Evolutionary conservation across 2,113 vertebrate species (phyloP).

Genomic region (Sialia sialis): DNA sequence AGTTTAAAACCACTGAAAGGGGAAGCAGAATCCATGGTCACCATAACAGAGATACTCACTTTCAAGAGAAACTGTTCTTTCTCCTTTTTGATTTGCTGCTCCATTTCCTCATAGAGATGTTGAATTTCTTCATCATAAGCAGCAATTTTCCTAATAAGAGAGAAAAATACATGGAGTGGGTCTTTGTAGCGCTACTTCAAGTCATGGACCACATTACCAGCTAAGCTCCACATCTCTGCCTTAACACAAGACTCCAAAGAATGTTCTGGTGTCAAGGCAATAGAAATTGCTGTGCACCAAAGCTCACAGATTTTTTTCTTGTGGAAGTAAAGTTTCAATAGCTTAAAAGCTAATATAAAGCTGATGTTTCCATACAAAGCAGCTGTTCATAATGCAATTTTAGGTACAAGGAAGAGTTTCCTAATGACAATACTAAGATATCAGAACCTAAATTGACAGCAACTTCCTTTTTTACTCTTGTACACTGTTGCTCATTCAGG

Average conservation of each 20-base stretch:
- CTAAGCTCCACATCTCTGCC: not conserved
- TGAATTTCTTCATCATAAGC: slow-evolving; percentile 88
- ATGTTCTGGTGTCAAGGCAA: not conserved
- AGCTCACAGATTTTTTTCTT: not conserved
- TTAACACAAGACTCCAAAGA: not conserved
- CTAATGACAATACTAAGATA: not conserved
- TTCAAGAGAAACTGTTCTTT: slow-evolving; percentile 86
- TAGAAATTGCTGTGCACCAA: not conserved
- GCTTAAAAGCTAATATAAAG: not conserved
- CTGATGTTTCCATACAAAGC: not conserved
- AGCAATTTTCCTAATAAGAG: slow-evolving; percentile 79
- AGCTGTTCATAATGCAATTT: not conserved
- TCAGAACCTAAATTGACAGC: not conserved
- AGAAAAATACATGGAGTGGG: not conserved
- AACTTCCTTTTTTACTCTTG: not conserved
- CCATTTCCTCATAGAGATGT: slow-evolving; percentile 92
- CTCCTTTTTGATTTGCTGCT: slow-evolving; percentile 90
- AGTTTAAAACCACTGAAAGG: not conserved
- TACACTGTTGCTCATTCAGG: not conserved
- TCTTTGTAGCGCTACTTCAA: not conserved
- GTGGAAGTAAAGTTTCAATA: not conserved
- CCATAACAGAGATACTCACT: slow-evolving; percentile 61
- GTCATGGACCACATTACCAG: not conserved
- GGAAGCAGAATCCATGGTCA: not conserved
- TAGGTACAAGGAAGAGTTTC: not conserved